Base-by-base conservation (phyloP, 2,888 invertebrate genomes). In the Melieria omissa region DNA sequence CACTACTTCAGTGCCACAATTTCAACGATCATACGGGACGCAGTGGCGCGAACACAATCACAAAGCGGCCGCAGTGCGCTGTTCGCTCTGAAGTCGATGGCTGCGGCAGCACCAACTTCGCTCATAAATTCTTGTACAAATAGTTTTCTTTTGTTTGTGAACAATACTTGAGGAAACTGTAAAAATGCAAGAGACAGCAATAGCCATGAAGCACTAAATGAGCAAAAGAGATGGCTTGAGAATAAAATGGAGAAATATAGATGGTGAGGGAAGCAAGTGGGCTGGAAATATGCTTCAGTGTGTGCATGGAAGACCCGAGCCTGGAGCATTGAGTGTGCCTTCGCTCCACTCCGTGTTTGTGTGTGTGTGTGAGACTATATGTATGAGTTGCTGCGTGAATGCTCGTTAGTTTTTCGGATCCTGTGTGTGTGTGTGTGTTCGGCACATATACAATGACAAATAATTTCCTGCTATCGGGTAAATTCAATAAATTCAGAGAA, bases 321-420 rank as follows among this genome's bases (percentile, higher is more conserved):
- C 9, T 10, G 14, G 7, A 8, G 60, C 58, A 67, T 60, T 61
- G 45, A 57, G 65, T 62, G 42, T 42, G 29, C 29, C 8, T 58
- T 9, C 58, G 57, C 52, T 42, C 7, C 9, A 49, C 52, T 49
- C 52, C 4, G 8, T 63, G 60, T 75, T 74, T 79, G 78, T 81
- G 78, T 74, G 77, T 79, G 77, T 76, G 76, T 55, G 65, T 67
- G 52, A 52, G 45, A 62, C 69, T 46, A 60, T 65, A 72, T 64
- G 57, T 49, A 65, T 45, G 70, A 42, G 14, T 77, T 29, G 61
- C 58, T 73, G 60, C 52, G 55, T 67, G 60, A 55, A 62, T 29
- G 42, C 66, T 10, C 52, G 46, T n/a, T 55, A 69, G 68, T 55
- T 45, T 52, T 66, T 29, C 29, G 3, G 29, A 29, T 29, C 29